Evolutionary conservation across 2,888 invertebrate genomes (phyloP), one percentile per base, ranked within the genome.

Genomic region (Amblyjoppa proteus): DNA sequence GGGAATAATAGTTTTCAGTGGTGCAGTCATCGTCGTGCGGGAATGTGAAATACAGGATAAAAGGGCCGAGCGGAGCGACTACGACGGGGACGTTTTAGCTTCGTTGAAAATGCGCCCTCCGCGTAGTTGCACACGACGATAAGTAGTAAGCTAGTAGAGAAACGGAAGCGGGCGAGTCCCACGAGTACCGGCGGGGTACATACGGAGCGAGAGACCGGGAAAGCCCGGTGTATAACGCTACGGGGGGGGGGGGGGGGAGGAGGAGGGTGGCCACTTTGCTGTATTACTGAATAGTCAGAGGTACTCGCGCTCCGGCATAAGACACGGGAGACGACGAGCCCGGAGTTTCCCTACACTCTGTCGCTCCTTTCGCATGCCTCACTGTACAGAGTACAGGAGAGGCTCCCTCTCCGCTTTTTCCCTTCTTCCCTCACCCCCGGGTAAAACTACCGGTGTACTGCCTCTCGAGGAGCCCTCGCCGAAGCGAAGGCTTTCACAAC

Each of bases 401-500:
- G 45, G 38, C 77, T 64, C 69, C 6, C 16, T 83, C 75, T 75
- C 64, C 58, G 81, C 64, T 66, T 66, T 82, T 68, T 77, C 45
- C 51, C 53, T 69, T 45, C 31, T 64, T n/a, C 41, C n/a, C 53
- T 28, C 41, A 5, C 58, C 9, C 11, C 6, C 51, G 38, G 16
- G 28, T 41, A 25, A 61, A 41, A 41, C 71, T 64, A 31, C 74
- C 51, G 31, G 28, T 51, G 34, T 64, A 41, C 81, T 70, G 45
- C 81, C 84, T 78, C 74, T 74, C 31, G 75, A 76, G 70, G 16
- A 75, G 13, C 49, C 61, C 70, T 28, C 70, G 75, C 49, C 71
- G 25, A 69, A 68, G 74, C 34, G 69, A 69, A 77, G 76, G 84
- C 84, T 84, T 84, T 84, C 84, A 76, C 84, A 82, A 86, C 86